These are phyloP conservation scores for Protonibea diacanthus DNA, from an alignment of 2,797 vertebrate genomes.

Conservation along the genomic window DNA sequence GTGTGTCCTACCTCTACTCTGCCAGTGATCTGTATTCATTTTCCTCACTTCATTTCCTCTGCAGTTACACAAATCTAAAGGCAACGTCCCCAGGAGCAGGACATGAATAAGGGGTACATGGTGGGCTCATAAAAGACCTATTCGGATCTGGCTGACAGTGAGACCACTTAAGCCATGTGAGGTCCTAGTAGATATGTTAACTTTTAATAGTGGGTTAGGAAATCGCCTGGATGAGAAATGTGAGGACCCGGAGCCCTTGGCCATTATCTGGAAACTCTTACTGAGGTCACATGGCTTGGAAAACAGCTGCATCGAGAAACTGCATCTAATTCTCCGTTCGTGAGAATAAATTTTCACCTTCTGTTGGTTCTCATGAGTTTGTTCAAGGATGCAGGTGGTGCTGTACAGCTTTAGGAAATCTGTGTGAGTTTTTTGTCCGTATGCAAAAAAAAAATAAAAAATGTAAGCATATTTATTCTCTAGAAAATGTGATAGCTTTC, in stretches of 20 bases:
- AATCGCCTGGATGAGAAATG: conserved; percentile 55
- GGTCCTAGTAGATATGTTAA: conserved; percentile 47
- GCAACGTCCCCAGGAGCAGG: conserved; percentile 11
- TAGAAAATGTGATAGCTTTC: background rate
- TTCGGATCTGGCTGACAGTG: conserved; percentile 41
- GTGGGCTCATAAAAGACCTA: conserved; percentile 42
- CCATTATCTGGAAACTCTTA: conserved; percentile 46
- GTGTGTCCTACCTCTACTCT: conserved; percentile 11
- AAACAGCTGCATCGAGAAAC: conserved; percentile 63
- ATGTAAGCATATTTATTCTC: background rate
- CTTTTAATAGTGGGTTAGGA: conserved; percentile 65
- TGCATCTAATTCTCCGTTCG: conserved; percentile 24
- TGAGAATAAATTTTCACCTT: conserved; percentile 36
- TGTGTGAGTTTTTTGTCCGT: background rate
- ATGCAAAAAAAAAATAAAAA: too few relatives aligned
- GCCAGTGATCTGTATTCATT: conserved; percentile 15
- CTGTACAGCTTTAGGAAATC: background rate
- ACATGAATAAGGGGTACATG: conserved; percentile 7
- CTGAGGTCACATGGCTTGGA: conserved; percentile 38
- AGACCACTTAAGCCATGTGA: conserved; percentile 29
- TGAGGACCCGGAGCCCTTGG: conserved; percentile 22
- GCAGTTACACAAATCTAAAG: conserved; percentile 11
- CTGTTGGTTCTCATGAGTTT: conserved; percentile 34
- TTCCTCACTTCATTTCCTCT: conserved; percentile 57
- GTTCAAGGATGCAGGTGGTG: background rate